Evolutionary conservation across 2,888 invertebrate genomes (phyloP), one percentile per base, ranked within the genome.

Genomic region (Plebejus anna): DNA sequence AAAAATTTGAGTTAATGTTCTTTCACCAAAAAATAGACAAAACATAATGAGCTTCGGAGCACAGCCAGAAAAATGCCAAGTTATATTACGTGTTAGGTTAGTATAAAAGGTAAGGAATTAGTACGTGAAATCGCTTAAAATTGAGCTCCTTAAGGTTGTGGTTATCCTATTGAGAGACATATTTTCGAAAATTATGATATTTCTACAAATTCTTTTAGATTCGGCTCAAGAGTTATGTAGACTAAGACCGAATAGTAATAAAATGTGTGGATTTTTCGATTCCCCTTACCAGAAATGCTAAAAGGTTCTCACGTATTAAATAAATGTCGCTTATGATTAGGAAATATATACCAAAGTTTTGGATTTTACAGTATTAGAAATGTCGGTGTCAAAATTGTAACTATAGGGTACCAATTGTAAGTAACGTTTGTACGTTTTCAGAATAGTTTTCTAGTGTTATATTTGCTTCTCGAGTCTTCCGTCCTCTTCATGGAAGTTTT

Each of bases 401-500:
- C 85, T 86, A 82, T 91, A 91, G 89, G 91, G 89, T 90, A 91
- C 89, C 90, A 90, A 90, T 83, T 82, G 83, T 87, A 87, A 84
- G 81, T 75, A 80, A 81, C 82, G 85, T 84, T 85, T 84, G 83
- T 85, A 84, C 85, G 85, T 83, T 84, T 86, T 84, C 83, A 81
- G 81, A 82, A 84, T 84, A 83, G 83, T 83, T 86, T 87, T 87
- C 85, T 84, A 82, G 82, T 83, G 83, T 32, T 61, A 83, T 82
- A 83, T 85, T 90, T 88, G 90, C 90, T 93, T 90, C 85, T 86
- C 89, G 87, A 85, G 91, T 92, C 92, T 94, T 94, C 93, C 92
- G 93, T 94, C 93, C 92, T 90, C 86, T 87, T 87, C 88, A 89
- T 85, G 85, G 87, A 78, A 80, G 81, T 84, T 81, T 77, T 80